phyloP scores from a whole-genome alignment of 2,113 vertebrate species.

The Nanger granti region DNA sequence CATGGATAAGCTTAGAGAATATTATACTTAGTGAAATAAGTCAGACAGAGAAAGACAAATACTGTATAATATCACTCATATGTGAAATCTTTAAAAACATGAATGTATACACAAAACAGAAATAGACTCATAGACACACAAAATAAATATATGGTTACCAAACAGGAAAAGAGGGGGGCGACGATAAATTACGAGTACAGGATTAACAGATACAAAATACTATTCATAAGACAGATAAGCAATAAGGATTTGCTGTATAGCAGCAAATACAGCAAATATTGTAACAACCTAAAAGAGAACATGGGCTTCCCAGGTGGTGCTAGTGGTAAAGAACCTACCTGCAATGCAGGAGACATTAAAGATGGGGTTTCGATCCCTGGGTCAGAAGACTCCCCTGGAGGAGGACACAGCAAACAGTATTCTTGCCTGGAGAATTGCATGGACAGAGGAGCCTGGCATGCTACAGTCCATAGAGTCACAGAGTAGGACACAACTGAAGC shows the following conservation, averaged over 20 bases:
- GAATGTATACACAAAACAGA: neutral
- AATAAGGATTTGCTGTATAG: neutral
- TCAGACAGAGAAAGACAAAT: neutral
- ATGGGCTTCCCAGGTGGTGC: neutral
- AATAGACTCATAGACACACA: neutral
- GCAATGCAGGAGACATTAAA: neutral
- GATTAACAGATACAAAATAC: neutral
- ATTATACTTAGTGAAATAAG: neutral
- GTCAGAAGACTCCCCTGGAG: neutral
- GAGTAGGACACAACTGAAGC: neutral
- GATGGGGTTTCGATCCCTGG: neutral
- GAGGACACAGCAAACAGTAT: neutral
- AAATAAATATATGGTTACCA: neutral
- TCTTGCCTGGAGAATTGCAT: neutral
- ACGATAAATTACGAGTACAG: rapidly evolving
- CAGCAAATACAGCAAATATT: neutral
- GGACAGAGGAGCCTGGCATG: neutral
- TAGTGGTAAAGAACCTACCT: neutral
- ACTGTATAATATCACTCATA: neutral
- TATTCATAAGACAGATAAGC: neutral
- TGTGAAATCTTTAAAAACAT: neutral
- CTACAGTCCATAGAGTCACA: neutral
- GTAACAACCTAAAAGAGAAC: neutral
- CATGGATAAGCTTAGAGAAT: neutral
- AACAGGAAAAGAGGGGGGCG: rapidly evolving